Percentiles rank a stretch among this genome's conserved stretches.
Conservation (phyloP, 2,797 vertebrate species). For the Stomatorhinus walkeri region DNA sequence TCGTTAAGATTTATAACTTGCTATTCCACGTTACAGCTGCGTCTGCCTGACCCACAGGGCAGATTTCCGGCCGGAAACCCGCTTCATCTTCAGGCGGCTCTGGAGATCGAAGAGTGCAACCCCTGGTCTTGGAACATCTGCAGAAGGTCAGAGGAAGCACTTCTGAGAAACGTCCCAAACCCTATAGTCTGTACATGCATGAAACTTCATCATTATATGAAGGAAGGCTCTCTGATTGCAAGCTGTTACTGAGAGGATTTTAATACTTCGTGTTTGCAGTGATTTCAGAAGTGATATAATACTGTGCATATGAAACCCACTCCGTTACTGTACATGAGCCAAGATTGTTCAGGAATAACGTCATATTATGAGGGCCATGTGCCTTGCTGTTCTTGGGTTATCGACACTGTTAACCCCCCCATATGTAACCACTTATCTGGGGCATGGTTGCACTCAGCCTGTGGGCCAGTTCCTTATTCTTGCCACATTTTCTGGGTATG, state of each 20-base stretch:
- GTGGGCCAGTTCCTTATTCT: neutral
- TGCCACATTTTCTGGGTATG: neutral
- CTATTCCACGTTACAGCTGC: constrained; percentile 11
- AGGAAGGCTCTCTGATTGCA: neutral
- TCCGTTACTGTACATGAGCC: neutral
- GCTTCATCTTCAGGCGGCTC: neutral
- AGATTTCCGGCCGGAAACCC: neutral
- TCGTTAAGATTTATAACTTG: constrained; percentile 8
- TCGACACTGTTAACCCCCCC: neutral
- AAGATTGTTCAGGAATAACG: neutral
- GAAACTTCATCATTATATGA: neutral
- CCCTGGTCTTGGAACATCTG: constrained; percentile 17
- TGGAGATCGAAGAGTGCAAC: neutral
- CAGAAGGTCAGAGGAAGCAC: neutral
- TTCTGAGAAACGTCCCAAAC: neutral
- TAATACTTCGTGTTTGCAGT: neutral
- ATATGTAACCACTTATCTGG: neutral
- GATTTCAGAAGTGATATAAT: neutral
- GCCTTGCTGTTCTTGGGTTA: neutral
- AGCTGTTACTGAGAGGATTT: neutral
- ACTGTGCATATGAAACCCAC: neutral
- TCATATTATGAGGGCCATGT: neutral
- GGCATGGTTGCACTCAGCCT: neutral
- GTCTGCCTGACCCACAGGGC: neutral
- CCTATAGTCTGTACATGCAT: neutral